These are phyloP conservation scores for Heliocidaris tuberculata DNA, from an alignment of 35 echinoderm and acorn worm species.

Conservation along the genomic window DNA sequence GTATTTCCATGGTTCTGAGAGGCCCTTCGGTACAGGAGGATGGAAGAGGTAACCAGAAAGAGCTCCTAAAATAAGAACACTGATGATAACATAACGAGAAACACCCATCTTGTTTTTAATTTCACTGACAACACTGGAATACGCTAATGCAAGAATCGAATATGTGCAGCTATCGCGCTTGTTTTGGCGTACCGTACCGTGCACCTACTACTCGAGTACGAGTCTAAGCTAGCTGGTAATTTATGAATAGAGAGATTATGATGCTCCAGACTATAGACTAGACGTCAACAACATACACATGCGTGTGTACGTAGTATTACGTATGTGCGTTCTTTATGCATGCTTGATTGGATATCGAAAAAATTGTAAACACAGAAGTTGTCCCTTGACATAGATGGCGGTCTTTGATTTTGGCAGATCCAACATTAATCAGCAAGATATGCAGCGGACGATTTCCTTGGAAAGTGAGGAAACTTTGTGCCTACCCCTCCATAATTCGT, in stretches of 20 bases:
- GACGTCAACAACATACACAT: too few relatives aligned
- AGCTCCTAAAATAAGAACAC: conserved; percentile 21
- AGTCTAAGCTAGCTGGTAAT: too few relatives aligned
- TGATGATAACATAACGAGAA: conserved; percentile 15
- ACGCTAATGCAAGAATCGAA: not conserved
- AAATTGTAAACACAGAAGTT: not conserved
- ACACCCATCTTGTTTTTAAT: conserved; percentile 4
- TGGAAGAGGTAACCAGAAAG: conserved; percentile 33
- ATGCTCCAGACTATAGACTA: too few relatives aligned
- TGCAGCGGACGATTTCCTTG: too few relatives aligned
- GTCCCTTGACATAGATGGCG: not conserved
- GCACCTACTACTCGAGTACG: too few relatives aligned
- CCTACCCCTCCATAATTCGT: too few relatives aligned
- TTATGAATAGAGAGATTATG: too few relatives aligned
- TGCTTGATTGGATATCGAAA: not conserved
- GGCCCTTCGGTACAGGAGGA: conserved; percentile 36
- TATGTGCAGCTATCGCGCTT: too few relatives aligned
- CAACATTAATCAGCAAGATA: not conserved
- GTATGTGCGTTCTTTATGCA: too few relatives aligned
- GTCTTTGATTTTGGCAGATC: not conserved
- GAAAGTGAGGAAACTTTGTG: too few relatives aligned
- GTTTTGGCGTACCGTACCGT: too few relatives aligned
- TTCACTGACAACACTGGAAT: not conserved
- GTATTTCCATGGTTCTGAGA: conserved; percentile 45
- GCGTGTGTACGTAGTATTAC: too few relatives aligned